A percentile compares a stretch with the other conserved stretches of the same genome.
These are phyloP conservation scores for Camponotus fellah DNA, from an alignment of 2,888 invertebrate species.

Conservation along the genomic window DNA sequence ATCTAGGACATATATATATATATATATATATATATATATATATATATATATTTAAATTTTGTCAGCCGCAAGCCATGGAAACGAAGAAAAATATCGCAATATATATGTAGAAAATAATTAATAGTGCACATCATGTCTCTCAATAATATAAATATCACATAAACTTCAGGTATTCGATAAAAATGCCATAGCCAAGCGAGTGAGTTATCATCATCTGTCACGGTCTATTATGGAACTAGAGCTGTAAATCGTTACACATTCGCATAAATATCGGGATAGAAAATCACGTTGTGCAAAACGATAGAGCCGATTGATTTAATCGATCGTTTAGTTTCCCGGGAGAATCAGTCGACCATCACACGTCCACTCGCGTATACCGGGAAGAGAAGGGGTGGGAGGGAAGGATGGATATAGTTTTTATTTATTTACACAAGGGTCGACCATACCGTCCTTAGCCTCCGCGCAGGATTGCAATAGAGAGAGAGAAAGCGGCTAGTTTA, in stretches of 20 bases:
- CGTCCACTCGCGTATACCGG: slow-evolving; percentile 34
- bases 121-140: neutral
- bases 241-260: slow-evolving; percentile 24
- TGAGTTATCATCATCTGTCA: neutral
- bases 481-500: slow-evolving; percentile 77
- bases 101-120: slow-evolving; percentile 1
- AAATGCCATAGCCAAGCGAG: slow-evolving; percentile 5
- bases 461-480: slow-evolving; percentile 73
- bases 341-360: slow-evolving; percentile 19
- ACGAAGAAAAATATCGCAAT: neutral
- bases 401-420: slow-evolving; percentile 76
- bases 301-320: slow-evolving; percentile 59
- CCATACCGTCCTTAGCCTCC: slow-evolving; percentile 77
- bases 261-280: slow-evolving; percentile 37
- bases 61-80: neutral
- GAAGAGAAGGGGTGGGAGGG: slow-evolving; percentile 13
- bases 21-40: no score
- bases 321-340: slow-evolving; percentile 14
- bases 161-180: neutral
- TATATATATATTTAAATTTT: no score
- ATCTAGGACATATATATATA: neutral
- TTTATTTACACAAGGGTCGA: slow-evolving; percentile 81
- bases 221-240: neutral
- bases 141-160: slow-evolving; percentile 11
- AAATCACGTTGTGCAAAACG: slow-evolving; percentile 30